Evolutionary conservation across 2,888 invertebrate species (phyloP), one percentile per base, ranked within the genome.

Genomic region (Drosophila borealis): DNA sequence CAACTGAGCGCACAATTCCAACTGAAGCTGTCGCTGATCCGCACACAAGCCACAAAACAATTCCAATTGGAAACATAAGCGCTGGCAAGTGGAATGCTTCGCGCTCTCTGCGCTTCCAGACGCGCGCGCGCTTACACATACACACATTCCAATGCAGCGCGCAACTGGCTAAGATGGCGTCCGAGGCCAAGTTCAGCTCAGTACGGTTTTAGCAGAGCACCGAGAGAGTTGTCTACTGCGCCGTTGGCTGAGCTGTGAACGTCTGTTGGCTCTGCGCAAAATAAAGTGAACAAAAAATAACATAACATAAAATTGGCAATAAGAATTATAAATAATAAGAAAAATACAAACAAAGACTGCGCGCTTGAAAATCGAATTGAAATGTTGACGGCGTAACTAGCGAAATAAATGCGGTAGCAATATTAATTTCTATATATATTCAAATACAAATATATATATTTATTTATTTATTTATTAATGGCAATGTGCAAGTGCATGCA

Each of bases 151-250:
- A 77, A 21, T 60, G 71, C 73, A 62, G 54, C 57, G 55, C 64
- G 59, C 76, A 74, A 60, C 74, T 74, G 88, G 74, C 88, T 90
- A 92, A 92, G 87, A 92, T 92, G 92, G 92, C 92, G 92, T 89
- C 92, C 88, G 82, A 83, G 90, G 86, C 89, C 89, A 88, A 88
- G 87, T 89, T 87, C 89, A 89, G 85, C 64, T 87, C 85, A 89
- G 88, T 85, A 70, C 64, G 81, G 60, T 76, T 79, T 71, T 81
- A 84, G 90, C 89, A 90, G 92, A 91, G 91, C 89, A 88, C 88
- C 83, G 83, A 89, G 90, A 90, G 91, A 89, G 92, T 91, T 69
- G 80, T 49, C 65, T 89, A 53, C 51, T 63, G 63, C 57, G 62
- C 69, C 48, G 64, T 46, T 49, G 48, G 51, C 62, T 85, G 84